Base-by-base conservation (phyloP, 37 sponge, comb jelly and placozoan genomes). In the Agelas oroides region DNA sequence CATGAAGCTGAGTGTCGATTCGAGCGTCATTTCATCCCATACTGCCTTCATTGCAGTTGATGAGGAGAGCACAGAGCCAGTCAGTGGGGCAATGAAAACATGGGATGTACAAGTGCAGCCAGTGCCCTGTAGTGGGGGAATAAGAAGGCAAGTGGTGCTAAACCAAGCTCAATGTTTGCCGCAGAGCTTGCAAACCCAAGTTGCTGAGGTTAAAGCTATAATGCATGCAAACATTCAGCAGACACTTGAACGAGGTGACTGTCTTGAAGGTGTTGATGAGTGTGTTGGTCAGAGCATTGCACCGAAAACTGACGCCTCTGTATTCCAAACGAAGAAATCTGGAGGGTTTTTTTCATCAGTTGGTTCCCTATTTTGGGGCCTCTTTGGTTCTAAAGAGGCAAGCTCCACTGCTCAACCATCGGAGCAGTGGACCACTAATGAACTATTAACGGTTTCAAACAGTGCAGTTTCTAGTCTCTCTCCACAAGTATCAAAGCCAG, bases 31-130 rank as follows among this genome's bases (percentile, higher is more conserved):
- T 38, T 90, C 86, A 59, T 66, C 58, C 24, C 59, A 80, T 74
- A 90, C 90, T 30, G 90, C 85, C 28, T 90, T 90, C 58, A 65
- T 90, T 66, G 91, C 91, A 24, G 62, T 90, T 34, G 91, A 90
- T 65, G 80, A 90, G 53, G 61, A 57, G 31, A 70, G 18, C 71
- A 34, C 53, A 23, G 31, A 68, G 58, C 82, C 82, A 28, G 58
- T 81, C 0, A 54, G 30, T 46, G 82, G 55, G 27, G 18, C 81
- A 14, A 65, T 80, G 70, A 80, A 65, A 39, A 80, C 70, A 40
- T 65, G 27, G 27, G 70, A 67, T 41, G 15, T 80, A 16, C 39
- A 13, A 1, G 39, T 17, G 19, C 12, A n/a, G n/a, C n/a, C n/a
- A n/a, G n/a, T n/a, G n/a, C n/a, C n/a, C n/a, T n/a, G n/a, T n/a